A percentile compares a stretch with the other conserved stretches of the same genome.
These are phyloP conservation scores for Frankliniella intonsa DNA, from an alignment of 2,888 invertebrate species.

Conservation along the genomic window DNA sequence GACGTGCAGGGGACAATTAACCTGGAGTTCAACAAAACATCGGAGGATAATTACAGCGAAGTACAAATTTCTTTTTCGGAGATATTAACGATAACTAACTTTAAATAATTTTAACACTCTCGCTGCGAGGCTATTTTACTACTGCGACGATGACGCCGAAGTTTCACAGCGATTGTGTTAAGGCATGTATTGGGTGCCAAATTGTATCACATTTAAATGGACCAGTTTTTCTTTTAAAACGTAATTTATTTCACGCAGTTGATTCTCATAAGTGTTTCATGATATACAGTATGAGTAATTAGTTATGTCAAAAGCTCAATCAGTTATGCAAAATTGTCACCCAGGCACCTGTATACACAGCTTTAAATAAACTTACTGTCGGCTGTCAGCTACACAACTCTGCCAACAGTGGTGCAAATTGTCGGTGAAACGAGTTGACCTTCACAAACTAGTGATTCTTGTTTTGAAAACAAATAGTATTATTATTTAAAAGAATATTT, in stretches of 20 bases:
- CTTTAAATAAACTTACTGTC: slow-evolving; percentile 8
- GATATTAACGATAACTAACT: background rate
- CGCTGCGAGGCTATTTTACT: too few relatives aligned
- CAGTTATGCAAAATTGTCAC: too few relatives aligned
- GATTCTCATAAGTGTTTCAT: too few relatives aligned
- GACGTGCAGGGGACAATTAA: slow-evolving; percentile 11
- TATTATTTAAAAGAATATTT: slow-evolving; percentile 19
- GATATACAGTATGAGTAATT: too few relatives aligned
- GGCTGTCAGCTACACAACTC: slow-evolving; percentile 13
- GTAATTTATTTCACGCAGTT: too few relatives aligned
- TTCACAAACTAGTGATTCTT: slow-evolving; percentile 18
- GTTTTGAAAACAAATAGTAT: slow-evolving; percentile 18
- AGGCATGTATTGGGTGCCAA: slow-evolving; percentile 12
- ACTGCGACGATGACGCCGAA: too few relatives aligned
- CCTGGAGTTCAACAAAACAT: slow-evolving; percentile 22
- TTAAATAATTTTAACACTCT: background rate
- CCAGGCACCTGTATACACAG: background rate
- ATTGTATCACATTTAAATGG: background rate
- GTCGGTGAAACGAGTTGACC: slow-evolving; percentile 24
- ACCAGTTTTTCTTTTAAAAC: background rate
- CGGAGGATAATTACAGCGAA: slow-evolving; percentile 3
- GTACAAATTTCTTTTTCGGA: background rate
- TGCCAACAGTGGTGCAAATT: slow-evolving; percentile 19
- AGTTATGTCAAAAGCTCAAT: too few relatives aligned
- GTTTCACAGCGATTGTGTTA: too few relatives aligned